Conservation (phyloP, 2,888 invertebrate genomes). For the Tinea pellionella region DNA sequence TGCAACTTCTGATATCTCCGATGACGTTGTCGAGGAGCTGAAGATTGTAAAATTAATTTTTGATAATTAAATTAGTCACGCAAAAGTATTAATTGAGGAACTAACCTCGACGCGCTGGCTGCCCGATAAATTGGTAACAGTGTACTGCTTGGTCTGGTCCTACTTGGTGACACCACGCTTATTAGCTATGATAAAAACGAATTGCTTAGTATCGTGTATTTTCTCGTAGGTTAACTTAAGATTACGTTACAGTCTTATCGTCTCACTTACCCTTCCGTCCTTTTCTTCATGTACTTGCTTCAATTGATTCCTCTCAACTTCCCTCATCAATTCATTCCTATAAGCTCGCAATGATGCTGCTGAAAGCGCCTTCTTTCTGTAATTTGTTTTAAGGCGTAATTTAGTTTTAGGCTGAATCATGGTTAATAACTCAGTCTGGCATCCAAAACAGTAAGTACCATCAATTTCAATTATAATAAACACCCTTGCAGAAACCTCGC, state of each 20-base stretch:
- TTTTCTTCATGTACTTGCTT: slow-evolving; percentile 57
- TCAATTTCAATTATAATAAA: too few species aligned
- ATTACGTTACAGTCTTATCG: too few species aligned
- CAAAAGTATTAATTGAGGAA: background rate
- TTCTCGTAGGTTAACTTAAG: too few species aligned
- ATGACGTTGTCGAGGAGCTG: slow-evolving; percentile 54
- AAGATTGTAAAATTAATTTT: background rate
- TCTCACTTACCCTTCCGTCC: slow-evolving; percentile 42
- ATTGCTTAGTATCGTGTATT: too few species aligned
- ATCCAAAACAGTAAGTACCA: too few species aligned
- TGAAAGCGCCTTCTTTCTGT: slow-evolving; percentile 49
- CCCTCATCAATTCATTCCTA: slow-evolving; percentile 48
- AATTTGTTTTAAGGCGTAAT: slow-evolving; percentile 19
- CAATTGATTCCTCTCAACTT: slow-evolving; percentile 55
- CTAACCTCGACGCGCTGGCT: slow-evolving; percentile 53
- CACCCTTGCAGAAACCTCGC: too few species aligned
- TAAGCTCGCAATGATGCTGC: slow-evolving; percentile 53
- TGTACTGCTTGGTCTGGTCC: slow-evolving; percentile 56
- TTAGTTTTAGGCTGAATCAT: too few species aligned
- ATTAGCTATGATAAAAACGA: slow-evolving; percentile 19
- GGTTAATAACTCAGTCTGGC: too few species aligned
- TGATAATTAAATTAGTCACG: background rate
- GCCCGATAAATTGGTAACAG: slow-evolving; percentile 53
- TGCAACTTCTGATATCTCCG: slow-evolving; percentile 55
- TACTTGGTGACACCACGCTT: slow-evolving; percentile 59